Evolutionary conservation across 2,797 vertebrate genomes (phyloP).

Genomic region (Myotis vivesi): DNA sequence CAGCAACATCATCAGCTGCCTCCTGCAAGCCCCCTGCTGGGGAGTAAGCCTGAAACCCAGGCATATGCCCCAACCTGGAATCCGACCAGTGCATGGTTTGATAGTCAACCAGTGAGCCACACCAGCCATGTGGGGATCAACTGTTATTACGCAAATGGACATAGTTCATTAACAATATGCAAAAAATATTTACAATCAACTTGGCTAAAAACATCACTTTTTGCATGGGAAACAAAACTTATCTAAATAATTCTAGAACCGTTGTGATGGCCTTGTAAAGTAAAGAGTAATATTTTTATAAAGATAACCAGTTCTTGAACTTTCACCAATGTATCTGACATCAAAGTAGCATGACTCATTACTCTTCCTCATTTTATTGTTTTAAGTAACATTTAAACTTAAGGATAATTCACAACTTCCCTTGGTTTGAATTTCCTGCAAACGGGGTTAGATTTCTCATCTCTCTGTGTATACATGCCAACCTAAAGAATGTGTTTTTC

Average conservation of each 20-base stretch:
- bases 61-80: no score
- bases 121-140: not conserved
- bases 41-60: no score
- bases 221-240: not conserved
- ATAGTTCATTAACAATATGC: not conserved
- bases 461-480: not conserved
- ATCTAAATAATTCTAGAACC: not conserved
- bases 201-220: slow-evolving; percentile 30
- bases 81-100: no score
- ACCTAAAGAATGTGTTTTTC: not conserved
- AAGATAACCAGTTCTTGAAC: slow-evolving; percentile 56
- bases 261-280: not conserved
- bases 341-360: slow-evolving; percentile 50
- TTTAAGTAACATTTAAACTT: slow-evolving; percentile 47
- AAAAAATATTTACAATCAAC: not conserved
- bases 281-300: slow-evolving; percentile 25
- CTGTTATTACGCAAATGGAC: not conserved
- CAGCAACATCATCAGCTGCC: no score
- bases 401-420: not conserved
- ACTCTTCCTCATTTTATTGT: slow-evolving; percentile 52
- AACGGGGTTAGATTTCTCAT: not conserved
- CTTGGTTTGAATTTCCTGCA: slow-evolving; percentile 37
- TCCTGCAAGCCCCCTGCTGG: no score
- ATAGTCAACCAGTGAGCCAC: no score
- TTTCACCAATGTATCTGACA: slow-evolving; percentile 22